Percentiles rank a stretch among this genome's conserved stretches.
Conservation (phyloP, 2,888 invertebrate genomes). For the Drosophila mulleri region DNA sequence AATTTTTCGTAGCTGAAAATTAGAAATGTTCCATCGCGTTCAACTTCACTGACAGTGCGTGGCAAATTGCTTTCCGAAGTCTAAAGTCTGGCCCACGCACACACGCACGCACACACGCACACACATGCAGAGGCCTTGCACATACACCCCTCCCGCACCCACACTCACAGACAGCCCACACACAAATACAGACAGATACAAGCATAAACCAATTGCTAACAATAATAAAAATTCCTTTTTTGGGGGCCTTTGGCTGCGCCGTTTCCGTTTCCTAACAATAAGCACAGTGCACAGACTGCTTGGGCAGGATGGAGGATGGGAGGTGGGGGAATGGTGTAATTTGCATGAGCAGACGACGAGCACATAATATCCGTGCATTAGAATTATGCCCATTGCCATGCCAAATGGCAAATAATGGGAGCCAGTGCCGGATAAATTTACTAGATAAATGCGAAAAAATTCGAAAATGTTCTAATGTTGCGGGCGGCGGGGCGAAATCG, state of each 20-base stretch:
- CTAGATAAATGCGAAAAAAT: slow-evolving; percentile 64
- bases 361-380: slow-evolving; percentile 77
- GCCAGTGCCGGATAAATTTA: slow-evolving; percentile 40
- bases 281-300: slow-evolving; percentile 35
- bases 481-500: slow-evolving; percentile 3
- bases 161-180: slow-evolving; percentile 15
- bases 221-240: slow-evolving; percentile 66
- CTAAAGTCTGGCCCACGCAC: slow-evolving; percentile 60
- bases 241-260: slow-evolving; percentile 35
- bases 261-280: slow-evolving; percentile 70
- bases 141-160: slow-evolving; percentile 11
- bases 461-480: slow-evolving; percentile 47
- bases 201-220: slow-evolving; percentile 66
- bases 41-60: slow-evolving; percentile 81
- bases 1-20: slow-evolving; percentile 80
- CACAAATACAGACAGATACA: slow-evolving; percentile 26
- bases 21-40: slow-evolving; percentile 79
- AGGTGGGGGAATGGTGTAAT: slow-evolving; percentile 39
- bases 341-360: slow-evolving; percentile 69
- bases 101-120: slow-evolving; percentile 6
- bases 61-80: slow-evolving; percentile 81
- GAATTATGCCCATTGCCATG: slow-evolving; percentile 62
- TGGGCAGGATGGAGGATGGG: neutral
- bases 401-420: slow-evolving; percentile 64
- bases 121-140: slow-evolving; percentile 28